A percentile compares a stretch with the other conserved stretches of the same genome.
Conservation (phyloP, 2,113 vertebrate species). For the Lampris incognitus region DNA sequence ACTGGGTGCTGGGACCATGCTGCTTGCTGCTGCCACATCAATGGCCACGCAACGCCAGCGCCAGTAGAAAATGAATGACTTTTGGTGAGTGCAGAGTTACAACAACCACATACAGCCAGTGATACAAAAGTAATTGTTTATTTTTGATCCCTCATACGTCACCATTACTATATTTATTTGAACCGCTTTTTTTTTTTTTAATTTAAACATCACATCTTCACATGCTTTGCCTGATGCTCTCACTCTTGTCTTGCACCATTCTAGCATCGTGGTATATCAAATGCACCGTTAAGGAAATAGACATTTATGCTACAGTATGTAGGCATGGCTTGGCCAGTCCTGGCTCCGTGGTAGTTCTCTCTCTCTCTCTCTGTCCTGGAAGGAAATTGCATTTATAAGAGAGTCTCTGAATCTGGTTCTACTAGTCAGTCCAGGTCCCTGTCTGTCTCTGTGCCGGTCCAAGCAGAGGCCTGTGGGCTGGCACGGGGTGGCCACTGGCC, state of each 20-base stretch:
- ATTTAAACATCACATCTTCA: conserved; percentile 68
- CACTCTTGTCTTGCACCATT: conserved; percentile 41
- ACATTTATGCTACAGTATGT: conserved; percentile 73
- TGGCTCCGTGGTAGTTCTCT: conserved; percentile 58
- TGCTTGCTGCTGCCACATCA: too few species aligned
- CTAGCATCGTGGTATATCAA: conserved; percentile 54
- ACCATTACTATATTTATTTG: conserved; percentile 73
- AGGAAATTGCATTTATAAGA: conserved; percentile 69
- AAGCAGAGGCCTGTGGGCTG: conserved; percentile 56
- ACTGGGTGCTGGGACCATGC: too few species aligned
- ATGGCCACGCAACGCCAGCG: too few species aligned
- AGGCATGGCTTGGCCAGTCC: conserved; percentile 74
- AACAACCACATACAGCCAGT: conserved; percentile 3
- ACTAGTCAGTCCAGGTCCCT: conserved; percentile 74
- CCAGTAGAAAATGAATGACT: too few species aligned
- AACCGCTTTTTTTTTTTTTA: conserved; percentile 55
- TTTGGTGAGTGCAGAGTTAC: too few species aligned
- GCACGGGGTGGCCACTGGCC: conserved; percentile 26
- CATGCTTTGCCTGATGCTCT: conserved; percentile 69
- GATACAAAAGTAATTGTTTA: conserved; percentile 78
- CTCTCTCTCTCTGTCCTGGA: conserved; percentile 63
- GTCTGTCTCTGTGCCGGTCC: conserved; percentile 71
- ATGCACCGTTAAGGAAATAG: conserved; percentile 68
- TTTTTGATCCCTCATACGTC: conserved; percentile 62
- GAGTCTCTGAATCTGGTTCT: conserved; percentile 75